Evolutionary conservation across 2,888 invertebrate genomes (phyloP).

Genomic region (Aelia acuminata): DNA sequence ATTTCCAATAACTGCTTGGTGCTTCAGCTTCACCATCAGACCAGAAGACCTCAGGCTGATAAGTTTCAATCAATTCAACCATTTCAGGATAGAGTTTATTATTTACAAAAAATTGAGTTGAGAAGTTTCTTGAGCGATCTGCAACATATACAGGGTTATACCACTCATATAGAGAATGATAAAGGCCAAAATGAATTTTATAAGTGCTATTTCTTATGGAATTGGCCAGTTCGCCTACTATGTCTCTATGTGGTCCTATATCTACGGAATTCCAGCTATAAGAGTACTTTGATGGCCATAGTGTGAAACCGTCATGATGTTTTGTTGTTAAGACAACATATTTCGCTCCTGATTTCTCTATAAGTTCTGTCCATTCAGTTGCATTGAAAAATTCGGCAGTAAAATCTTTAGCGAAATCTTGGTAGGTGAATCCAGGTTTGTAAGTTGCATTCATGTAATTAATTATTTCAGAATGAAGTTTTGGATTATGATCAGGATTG

Average conservation of each 20-base stretch:
- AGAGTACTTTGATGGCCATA: constrained; percentile 86
- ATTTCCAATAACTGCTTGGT: constrained; percentile 84
- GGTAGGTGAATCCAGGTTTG: constrained; percentile 88
- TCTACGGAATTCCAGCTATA: constrained; percentile 90
- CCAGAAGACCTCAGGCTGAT: constrained; percentile 84
- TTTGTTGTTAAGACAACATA: constrained; percentile 88
- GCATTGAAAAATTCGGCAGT: constrained; percentile 92
- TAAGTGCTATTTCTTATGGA: constrained; percentile 76
- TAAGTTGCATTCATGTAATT: constrained; percentile 86
- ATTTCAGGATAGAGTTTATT: constrained; percentile 85
- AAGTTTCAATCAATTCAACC: constrained; percentile 77
- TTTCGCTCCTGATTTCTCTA: constrained; percentile 89
- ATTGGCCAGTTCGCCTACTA: constrained; percentile 82
- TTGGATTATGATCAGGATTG: constrained; percentile 66
- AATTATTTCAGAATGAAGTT: constrained; percentile 35
- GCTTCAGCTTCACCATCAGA: constrained; percentile 97
- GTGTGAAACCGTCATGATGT: constrained; percentile 88
- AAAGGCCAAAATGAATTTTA: constrained; percentile 84
- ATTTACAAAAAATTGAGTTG: constrained; percentile 77
- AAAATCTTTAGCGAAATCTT: constrained; percentile 91
- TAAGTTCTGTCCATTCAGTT: constrained; percentile 85
- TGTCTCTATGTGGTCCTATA: constrained; percentile 82
- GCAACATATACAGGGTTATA: constrained; percentile 84
- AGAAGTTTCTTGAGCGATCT: constrained; percentile 78
- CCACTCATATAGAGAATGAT: constrained; percentile 91